Percentiles rank a stretch among this genome's conserved stretches.
These are phyloP conservation scores for Mythimna loreyi DNA, from an alignment of 2,888 invertebrate genomes.

Conservation along the genomic window DNA sequence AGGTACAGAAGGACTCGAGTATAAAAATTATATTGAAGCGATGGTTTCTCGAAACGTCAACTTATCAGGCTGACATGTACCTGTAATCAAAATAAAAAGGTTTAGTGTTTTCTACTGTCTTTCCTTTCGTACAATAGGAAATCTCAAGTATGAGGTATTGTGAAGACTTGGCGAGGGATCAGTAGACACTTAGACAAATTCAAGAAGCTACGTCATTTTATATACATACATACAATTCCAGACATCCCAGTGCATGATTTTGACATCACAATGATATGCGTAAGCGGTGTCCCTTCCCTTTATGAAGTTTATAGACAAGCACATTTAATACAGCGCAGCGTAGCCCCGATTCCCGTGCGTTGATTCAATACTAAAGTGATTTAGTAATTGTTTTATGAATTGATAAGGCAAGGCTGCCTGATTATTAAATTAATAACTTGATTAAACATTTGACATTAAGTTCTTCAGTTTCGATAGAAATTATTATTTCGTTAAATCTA, in stretches of 20 bases:
- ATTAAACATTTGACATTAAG: too few species aligned
- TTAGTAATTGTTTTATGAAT: background rate
- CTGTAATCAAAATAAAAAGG: constrained; percentile 62
- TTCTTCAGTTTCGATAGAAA: too few species aligned
- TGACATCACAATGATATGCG: constrained; percentile 6
- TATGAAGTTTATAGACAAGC: background rate
- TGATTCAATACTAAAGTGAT: background rate
- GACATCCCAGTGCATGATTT: background rate
- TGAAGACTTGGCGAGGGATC: background rate
- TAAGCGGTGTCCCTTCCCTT: background rate
- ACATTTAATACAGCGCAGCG: background rate
- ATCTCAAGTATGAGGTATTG: constrained; percentile 1
- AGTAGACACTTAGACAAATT: constrained; percentile 13
- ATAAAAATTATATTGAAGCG: constrained; percentile 52
- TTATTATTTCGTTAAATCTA: too few species aligned
- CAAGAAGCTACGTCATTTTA: constrained; percentile 9
- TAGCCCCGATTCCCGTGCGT: background rate
- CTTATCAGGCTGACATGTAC: constrained; percentile 64
- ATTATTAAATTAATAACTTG: background rate
- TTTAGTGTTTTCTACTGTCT: constrained; percentile 28
- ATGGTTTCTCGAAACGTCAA: constrained; percentile 50
- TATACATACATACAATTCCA: background rate
- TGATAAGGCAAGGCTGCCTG: background rate
- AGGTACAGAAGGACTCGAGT: constrained; percentile 54
- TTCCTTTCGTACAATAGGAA: constrained; percentile 7